Conservation (phyloP, 2,797 vertebrate species). For the Rhabdomys pumilio region DNA sequence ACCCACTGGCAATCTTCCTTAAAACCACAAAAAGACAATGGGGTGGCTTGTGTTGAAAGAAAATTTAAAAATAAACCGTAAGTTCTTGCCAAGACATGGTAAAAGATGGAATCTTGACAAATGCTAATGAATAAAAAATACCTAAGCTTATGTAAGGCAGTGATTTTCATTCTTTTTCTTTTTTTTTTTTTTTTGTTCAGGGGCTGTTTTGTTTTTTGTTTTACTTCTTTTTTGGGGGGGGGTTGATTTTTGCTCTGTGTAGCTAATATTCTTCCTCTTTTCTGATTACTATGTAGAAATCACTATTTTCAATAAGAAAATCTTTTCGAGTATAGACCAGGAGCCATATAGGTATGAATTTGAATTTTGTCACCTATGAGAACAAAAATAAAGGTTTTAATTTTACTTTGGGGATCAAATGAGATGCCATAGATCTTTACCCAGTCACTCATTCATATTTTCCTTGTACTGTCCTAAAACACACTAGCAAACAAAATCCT, state of each 20-base stretch:
- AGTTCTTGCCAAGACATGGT: slow-evolving; percentile 51
- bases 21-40: slow-evolving; percentile 76
- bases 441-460: neutral
- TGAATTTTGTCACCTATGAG: slow-evolving; percentile 35
- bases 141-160: slow-evolving; percentile 4
- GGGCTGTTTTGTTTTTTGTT: no score
- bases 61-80: slow-evolving; percentile 62
- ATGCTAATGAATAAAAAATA: slow-evolving; percentile 70
- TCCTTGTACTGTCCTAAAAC: slow-evolving; percentile 13
- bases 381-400: slow-evolving; percentile 19
- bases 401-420: neutral
- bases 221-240: neutral
- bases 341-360: neutral
- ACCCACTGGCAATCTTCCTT: slow-evolving; percentile 76
- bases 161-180: neutral
- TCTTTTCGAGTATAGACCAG: neutral
- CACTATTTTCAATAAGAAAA: slow-evolving; percentile 8
- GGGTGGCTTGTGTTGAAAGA: slow-evolving; percentile 67
- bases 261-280: slow-evolving; percentile 9
- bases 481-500: neutral
- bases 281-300: slow-evolving; percentile 2
- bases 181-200: no score
- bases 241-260: neutral
- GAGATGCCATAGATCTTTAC: neutral
- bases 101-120: slow-evolving; percentile 54